A percentile compares a stretch with the other conserved stretches of the same genome.
Conservation (phyloP, 1,140 invertebrate genomes). For the Choristoneura fumiferana region DNA sequence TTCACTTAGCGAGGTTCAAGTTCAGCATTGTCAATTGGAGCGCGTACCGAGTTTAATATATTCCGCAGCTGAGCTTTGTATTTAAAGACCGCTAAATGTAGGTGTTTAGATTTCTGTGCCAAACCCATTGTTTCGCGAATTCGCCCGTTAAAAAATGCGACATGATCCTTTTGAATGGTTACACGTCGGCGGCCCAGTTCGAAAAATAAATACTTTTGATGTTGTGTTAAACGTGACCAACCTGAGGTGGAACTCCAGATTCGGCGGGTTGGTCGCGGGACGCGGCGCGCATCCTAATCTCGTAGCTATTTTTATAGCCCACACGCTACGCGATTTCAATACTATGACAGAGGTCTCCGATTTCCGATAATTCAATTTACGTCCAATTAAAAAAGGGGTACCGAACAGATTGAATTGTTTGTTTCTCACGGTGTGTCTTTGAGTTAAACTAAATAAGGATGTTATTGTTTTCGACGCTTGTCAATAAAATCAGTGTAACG, state of each 20-base stretch:
- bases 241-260: conserved; percentile 55
- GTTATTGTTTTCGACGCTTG: too few relatives aligned
- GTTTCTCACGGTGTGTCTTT: too few relatives aligned
- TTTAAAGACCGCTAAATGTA: conserved; percentile 19
- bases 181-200: conserved; percentile 60
- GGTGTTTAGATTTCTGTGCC: conserved; percentile 45
- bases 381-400: not conserved
- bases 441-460: too few relatives aligned
- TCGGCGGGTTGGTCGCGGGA: conserved; percentile 39
- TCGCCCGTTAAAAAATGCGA: conserved; percentile 43
- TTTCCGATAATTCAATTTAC: not conserved
- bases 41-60: not conserved
- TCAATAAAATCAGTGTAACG: too few relatives aligned
- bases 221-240: conserved; percentile 44
- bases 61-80: not conserved
- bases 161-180: conserved; percentile 44
- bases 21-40: too few relatives aligned
- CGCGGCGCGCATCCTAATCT: conserved; percentile 10
- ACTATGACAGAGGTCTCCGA: not conserved
- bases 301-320: conserved; percentile 7
- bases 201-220: conserved; percentile 62
- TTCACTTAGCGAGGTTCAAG: too few relatives aligned
- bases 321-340: conserved; percentile 15
- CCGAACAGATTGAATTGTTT: not conserved
- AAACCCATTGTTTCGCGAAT: conserved; percentile 46